Base-by-base conservation (phyloP, 1,140 invertebrate genomes). In the Ladona fulva region DNA sequence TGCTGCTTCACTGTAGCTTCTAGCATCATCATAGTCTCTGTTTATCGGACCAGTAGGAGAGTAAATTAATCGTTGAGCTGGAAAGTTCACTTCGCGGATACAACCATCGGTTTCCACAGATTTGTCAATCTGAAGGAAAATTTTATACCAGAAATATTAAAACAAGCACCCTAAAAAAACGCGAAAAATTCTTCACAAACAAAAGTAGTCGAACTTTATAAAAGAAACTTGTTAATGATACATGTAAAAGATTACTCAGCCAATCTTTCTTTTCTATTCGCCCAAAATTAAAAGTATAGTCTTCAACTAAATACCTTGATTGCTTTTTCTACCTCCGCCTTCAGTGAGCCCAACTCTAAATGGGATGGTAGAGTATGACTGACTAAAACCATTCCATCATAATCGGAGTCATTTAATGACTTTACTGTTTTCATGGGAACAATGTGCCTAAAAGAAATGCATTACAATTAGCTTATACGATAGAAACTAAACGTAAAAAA, bases 11-110 rank as follows among this genome's bases (percentile, higher is more conserved):
- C 82, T 82, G 83, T 90, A 92, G 73, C 88, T 86, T 77, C 91
- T 84, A 3, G 94, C 92, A 85, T 96, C 95, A 85, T 96, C 91
- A 83, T 93, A 95, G 84, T 94, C 92, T 12, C 89, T 86, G 77
- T 93, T 90, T 12, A 95, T 86, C 22, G 90, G 88, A n/a, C 93
- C 93, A 66, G 92, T 94, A 0, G 94, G 92, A 29, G 92, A 88
- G 81, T 91, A 90, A 52, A 96, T 88, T 75, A 95, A 82, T 78
- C 90, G 52, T 66, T 66, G 52, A 22, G 52, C 52, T 19, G 52
- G 52, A 22, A 66, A 66, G 52, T 66, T 66, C 3, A 66, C 52
- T 66, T 66, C 52, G 14, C 14, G 14, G n/a, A 66, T 66, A 66
- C 52, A 66, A 5, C 52, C 52, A 16, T 66, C 52, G 1, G 52